These are phyloP conservation scores for Miltochrista miniata DNA, from an alignment of 2,888 invertebrate species.

Conservation along the genomic window DNA sequence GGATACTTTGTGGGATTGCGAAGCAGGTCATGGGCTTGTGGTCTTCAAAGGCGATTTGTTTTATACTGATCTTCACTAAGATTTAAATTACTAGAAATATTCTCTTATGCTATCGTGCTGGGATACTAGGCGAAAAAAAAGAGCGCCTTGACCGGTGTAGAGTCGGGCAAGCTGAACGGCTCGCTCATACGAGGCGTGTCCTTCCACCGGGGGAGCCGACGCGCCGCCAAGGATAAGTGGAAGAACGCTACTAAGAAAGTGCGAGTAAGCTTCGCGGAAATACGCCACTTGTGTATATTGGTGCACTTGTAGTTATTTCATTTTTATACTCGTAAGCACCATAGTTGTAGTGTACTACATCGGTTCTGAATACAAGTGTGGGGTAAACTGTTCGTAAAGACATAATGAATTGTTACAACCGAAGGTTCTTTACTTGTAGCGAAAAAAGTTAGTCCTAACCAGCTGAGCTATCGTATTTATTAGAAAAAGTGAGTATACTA, in stretches of 20 bases:
- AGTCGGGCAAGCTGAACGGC: constrained; percentile 86
- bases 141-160: constrained; percentile 86
- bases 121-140: constrained; percentile 83
- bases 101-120: constrained; percentile 61
- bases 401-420: too few species aligned
- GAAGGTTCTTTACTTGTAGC: too few species aligned
- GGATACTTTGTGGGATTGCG: too few species aligned
- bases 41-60: constrained; percentile 3
- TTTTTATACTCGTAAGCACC: not conserved
- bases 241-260: constrained; percentile 89
- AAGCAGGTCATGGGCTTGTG: too few species aligned
- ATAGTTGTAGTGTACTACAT: constrained; percentile 2
- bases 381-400: not conserved
- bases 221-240: constrained; percentile 84
- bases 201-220: constrained; percentile 84
- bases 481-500: too few species aligned
- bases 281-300: constrained; percentile 18
- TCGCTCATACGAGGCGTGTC: constrained; percentile 86
- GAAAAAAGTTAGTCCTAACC: too few species aligned
- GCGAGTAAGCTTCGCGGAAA: constrained; percentile 85
- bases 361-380: constrained; percentile 26
- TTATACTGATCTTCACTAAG: constrained; percentile 8
- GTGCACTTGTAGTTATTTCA: constrained; percentile 17
- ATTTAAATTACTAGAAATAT: constrained; percentile 6
- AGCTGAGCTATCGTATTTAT: too few species aligned